Conservation (phyloP, 1,140 invertebrate species). For the Dendroctonus valens region DNA sequence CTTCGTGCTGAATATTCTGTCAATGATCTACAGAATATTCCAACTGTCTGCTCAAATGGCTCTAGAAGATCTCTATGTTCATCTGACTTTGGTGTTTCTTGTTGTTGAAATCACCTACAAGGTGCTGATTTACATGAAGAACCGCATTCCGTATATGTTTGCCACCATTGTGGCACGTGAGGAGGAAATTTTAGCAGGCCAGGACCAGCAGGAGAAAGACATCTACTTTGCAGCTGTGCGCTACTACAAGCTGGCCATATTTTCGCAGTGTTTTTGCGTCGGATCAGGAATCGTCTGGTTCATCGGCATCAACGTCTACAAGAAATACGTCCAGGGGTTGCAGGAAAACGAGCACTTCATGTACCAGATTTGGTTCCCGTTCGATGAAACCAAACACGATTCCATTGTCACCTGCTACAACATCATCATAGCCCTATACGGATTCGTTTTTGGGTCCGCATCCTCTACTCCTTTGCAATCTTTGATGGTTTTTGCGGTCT, state of each 20-base stretch:
- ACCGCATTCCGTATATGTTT: slow-evolving; percentile 13
- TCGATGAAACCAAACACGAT: slow-evolving; percentile 6
- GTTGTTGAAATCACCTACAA: slow-evolving; percentile 21
- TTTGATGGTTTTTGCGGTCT: slow-evolving; percentile 6
- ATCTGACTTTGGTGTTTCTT: slow-evolving; percentile 6
- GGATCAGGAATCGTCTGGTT: slow-evolving; percentile 4
- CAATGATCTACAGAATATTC: not conserved
- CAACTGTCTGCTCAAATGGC: not conserved
- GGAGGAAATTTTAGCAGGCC: not conserved
- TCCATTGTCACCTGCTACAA: slow-evolving; percentile 5
- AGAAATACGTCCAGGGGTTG: not conserved
- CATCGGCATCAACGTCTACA: slow-evolving; percentile 4
- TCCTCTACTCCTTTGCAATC: not conserved
- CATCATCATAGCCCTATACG: slow-evolving; percentile 1
- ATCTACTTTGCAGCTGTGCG: slow-evolving; percentile 1
- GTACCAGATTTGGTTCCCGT: slow-evolving; percentile 19
- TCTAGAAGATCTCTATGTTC: not conserved
- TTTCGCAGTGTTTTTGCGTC: slow-evolving; percentile 8
- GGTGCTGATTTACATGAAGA: slow-evolving; percentile 15
- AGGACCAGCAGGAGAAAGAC: not conserved
- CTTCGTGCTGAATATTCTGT: slow-evolving; percentile 3
- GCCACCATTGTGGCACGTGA: not conserved
- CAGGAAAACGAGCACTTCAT: slow-evolving; percentile 8
- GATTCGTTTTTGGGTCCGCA: slow-evolving; percentile 12
- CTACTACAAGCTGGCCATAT: not conserved